Evolutionary conservation across 2,797 vertebrate genomes (phyloP).

Genomic region (Enoplosus armatus): DNA sequence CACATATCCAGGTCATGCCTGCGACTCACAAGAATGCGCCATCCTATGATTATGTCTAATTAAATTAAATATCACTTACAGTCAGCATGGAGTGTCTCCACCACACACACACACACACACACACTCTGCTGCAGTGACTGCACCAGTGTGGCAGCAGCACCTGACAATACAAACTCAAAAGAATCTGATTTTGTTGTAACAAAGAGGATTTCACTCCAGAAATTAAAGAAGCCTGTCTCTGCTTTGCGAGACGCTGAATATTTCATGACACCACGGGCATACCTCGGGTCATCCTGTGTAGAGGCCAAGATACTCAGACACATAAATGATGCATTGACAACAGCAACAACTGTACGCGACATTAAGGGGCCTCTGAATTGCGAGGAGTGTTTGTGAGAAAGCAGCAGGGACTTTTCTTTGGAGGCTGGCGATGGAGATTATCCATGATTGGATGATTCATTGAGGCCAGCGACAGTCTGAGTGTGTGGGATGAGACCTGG

Average conservation of each 20-base stretch:
- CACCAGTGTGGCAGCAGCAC: slow-evolving; percentile 33
- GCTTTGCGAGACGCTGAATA: slow-evolving; percentile 61
- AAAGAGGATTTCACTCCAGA: slow-evolving; percentile 49
- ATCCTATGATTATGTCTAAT: slow-evolving; percentile 75
- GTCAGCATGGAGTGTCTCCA: slow-evolving; percentile 49
- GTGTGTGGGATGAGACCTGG: slow-evolving; percentile 77
- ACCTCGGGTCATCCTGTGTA: slow-evolving; percentile 61
- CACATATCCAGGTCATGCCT: slow-evolving; percentile 62
- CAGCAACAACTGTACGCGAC: slow-evolving; percentile 42
- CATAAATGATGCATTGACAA: slow-evolving; percentile 65
- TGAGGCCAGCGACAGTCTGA: slow-evolving; percentile 74
- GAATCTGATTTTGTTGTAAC: slow-evolving; percentile 25
- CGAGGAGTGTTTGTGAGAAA: slow-evolving; percentile 23
- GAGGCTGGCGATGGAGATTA: slow-evolving; percentile 50
- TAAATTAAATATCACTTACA: slow-evolving; percentile 78
- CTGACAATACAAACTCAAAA: slow-evolving; percentile 25
- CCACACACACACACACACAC: slow-evolving; percentile 19
- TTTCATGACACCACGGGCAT: slow-evolving; percentile 65
- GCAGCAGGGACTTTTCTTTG: slow-evolving; percentile 43
- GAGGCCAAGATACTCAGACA: slow-evolving; percentile 55
- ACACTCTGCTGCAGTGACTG: slow-evolving; percentile 40
- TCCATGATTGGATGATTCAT: slow-evolving; percentile 75
- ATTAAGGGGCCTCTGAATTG: slow-evolving; percentile 41
- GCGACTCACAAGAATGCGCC: slow-evolving; percentile 61
- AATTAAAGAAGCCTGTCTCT: slow-evolving; percentile 33